These are phyloP conservation scores for Cydia fagiglandana DNA, from an alignment of 1,140 invertebrate species.

Conservation along the genomic window DNA sequence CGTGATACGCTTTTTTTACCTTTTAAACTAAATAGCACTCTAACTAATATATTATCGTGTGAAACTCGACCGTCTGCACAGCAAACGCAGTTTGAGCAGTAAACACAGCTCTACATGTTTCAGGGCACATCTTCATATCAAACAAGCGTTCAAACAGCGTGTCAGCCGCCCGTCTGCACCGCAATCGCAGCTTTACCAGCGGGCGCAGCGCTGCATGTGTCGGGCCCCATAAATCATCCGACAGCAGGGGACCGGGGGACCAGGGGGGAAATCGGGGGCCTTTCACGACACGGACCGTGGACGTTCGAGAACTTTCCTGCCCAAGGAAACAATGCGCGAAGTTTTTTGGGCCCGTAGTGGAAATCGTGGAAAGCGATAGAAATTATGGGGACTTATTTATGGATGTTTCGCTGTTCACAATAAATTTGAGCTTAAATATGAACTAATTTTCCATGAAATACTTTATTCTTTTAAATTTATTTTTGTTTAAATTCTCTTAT, in stretches of 20 bases:
- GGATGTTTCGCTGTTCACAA: conserved; percentile 3
- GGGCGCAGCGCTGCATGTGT: conserved; percentile 73
- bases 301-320: conserved; percentile 28
- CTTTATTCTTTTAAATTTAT: too few relatives aligned
- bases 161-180: conserved; percentile 46
- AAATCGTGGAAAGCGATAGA: conserved; percentile 24
- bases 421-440: not conserved
- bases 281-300: conserved; percentile 51
- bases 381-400: conserved; percentile 31
- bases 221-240: conserved; percentile 67
- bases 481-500: too few relatives aligned
- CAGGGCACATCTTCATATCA: not conserved
- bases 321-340: conserved; percentile 29
- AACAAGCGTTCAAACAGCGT: conserved; percentile 43
- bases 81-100: not conserved
- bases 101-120: not conserved
- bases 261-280: conserved; percentile 54
- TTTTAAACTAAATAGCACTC: too few relatives aligned
- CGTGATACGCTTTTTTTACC: too few relatives aligned
- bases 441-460: not conserved
- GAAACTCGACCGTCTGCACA: too few relatives aligned
- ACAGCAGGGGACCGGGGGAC: conserved; percentile 38
- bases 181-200: conserved; percentile 63
- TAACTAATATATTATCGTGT: too few relatives aligned
- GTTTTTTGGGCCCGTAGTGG: conserved; percentile 22